Conservation (phyloP, 2,113 vertebrate genomes). For the Atlantisia rogersi region DNA sequence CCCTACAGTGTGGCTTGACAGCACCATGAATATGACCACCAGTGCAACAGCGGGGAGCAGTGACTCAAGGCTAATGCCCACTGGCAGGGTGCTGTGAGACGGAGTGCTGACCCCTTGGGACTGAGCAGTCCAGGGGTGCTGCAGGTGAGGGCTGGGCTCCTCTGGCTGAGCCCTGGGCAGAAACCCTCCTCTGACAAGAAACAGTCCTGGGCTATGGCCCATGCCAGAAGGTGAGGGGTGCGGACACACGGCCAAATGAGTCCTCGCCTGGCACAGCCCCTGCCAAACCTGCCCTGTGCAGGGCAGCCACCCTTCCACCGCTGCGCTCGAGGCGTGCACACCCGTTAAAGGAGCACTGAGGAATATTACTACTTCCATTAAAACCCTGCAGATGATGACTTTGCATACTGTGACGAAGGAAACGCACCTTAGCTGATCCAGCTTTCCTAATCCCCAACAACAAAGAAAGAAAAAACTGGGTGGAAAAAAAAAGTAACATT, state of each 20-base stretch:
- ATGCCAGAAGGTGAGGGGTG: background rate
- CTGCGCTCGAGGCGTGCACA: fast-evolving
- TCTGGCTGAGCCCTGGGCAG: fast-evolving
- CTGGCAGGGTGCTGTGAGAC: fast-evolving
- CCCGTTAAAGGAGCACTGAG: background rate
- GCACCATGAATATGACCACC: fast-evolving
- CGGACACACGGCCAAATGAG: fast-evolving
- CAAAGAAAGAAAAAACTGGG: background rate
- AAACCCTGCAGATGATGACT: background rate
- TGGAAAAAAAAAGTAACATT: background rate
- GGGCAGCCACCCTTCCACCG: background rate
- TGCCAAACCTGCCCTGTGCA: background rate
- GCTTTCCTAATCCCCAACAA: background rate
- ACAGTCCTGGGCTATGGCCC: background rate
- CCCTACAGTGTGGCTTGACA: background rate
- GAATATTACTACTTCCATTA: background rate
- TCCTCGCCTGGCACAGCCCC: fast-evolving
- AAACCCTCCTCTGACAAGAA: background rate
- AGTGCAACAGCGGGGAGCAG: fast-evolving
- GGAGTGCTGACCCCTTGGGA: background rate
- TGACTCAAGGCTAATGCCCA: background rate
- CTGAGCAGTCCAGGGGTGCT: background rate
- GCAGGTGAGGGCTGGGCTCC: background rate
- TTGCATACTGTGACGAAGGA: background rate
- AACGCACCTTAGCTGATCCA: background rate